Percentiles rank a stretch among this genome's conserved stretches.
Evolutionary conservation across 30 jellyfish, hydroid and myxozoan genomes (phyloP).

Genomic region (Hydra vulgaris): DNA sequence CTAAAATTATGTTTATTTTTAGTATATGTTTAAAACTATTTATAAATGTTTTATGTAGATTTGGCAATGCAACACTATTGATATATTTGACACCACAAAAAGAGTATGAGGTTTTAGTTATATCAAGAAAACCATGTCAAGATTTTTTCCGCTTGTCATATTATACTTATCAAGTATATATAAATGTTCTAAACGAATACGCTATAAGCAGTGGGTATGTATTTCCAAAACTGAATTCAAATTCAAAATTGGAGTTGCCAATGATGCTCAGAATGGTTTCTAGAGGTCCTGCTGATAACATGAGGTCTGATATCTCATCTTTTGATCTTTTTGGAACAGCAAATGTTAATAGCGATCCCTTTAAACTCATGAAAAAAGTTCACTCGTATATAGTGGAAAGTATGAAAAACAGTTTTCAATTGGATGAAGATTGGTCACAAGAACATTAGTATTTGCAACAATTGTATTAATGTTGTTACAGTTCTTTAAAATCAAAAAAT

Average conservation of each 20-base stretch:
- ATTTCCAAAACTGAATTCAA: conserved; percentile 53
- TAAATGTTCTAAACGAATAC: conserved; percentile 55
- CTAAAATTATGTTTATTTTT: no score
- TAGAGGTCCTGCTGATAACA: conserved; percentile 55
- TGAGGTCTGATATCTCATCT: conserved; percentile 75
- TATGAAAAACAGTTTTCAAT: conserved; percentile 20
- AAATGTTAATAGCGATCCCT: conserved; percentile 74
- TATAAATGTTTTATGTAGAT: neutral
- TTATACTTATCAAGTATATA: conserved; percentile 51
- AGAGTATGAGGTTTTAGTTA: conserved; percentile 50
- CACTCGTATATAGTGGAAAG: conserved; percentile 34
- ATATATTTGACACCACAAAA: conserved; percentile 65
- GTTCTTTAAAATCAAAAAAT: no score
- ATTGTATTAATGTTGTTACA: no score
- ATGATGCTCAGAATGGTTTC: conserved; percentile 53
- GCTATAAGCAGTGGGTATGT: conserved; percentile 82
- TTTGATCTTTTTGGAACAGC: conserved; percentile 91
- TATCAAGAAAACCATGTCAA: conserved; percentile 41
- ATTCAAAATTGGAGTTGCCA: conserved; percentile 39
- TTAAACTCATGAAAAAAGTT: conserved; percentile 38
- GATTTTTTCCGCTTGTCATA: conserved; percentile 54
- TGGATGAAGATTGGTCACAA: conserved; percentile 12
- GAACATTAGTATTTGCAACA: neutral
- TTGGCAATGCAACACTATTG: conserved; percentile 16
- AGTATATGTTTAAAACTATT: neutral